Base-by-base conservation (phyloP, 2,888 invertebrate species). In the Heliconius aoede region DNA sequence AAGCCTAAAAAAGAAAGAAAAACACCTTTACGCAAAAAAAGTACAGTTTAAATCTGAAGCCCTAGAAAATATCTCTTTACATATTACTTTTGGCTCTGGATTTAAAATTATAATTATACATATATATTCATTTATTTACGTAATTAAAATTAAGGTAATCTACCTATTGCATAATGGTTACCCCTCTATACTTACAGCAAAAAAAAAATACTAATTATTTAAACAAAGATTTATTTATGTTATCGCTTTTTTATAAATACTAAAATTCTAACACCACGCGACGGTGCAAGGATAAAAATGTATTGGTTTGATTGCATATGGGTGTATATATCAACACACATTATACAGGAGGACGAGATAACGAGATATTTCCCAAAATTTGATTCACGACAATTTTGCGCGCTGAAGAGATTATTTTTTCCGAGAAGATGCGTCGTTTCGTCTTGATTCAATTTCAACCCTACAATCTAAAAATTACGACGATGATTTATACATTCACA, bases 301-400 rank as follows among this genome's bases (percentile, higher is more conserved):
- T 28, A n/a, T 30, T 24, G 55, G n/a, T 69, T 51, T 51, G 28
- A 15, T 55, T 55, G 55, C 69, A 32, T 69, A 30, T 30, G 51
- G 21, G 21, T 69, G 51, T 68, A 51, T 30, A 86, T 61, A 72
- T 85, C 85, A 76, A 76, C 83, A 84, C 85, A 86, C 81, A 85
- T 88, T 85, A 86, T 85, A 85, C 86, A 85, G 82, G 83, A 85
- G 87, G 88, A 85, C 87, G 86, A 84, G 84, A 85, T 91, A 91
- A 91, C 89, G 87, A 89, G 87, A 88, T 90, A 90, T 90, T 89
- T 88, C 85, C 81, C 86, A 89, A 90, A 91, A 91, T 91, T 90
- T 90, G 89, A 91, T 91, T 91, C 84, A 78, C 86, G 84, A 85
- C 89, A 90, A 90, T 90, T 90, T 91, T 85, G 83, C 85, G 81